Conservation (phyloP, 35 echinoderm and acorn worm genomes). For the Stichopus chloronotus region DNA sequence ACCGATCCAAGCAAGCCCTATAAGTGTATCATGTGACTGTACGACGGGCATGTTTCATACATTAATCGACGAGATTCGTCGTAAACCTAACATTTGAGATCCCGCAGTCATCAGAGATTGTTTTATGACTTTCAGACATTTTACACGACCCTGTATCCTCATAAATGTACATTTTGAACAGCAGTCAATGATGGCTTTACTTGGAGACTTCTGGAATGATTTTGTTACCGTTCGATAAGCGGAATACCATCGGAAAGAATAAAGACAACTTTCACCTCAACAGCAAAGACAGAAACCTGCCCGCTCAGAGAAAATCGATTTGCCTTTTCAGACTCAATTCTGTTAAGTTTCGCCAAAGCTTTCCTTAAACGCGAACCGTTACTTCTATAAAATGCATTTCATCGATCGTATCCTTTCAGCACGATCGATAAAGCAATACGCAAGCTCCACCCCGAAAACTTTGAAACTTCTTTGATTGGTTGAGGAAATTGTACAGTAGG, state of each 20-base stretch:
- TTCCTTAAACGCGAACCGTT: background rate
- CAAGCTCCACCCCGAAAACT: background rate
- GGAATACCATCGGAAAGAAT: background rate
- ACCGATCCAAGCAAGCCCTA: no score
- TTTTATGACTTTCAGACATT: no score
- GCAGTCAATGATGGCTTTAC: no score
- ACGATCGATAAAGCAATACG: background rate
- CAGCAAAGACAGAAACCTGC: background rate
- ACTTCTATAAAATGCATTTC: background rate
- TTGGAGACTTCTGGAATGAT: background rate
- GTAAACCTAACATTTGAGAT: no score
- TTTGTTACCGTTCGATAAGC: background rate
- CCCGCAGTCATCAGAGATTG: no score
- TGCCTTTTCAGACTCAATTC: background rate
- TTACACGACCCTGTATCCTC: no score
- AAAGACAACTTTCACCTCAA: background rate
- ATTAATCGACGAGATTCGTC: no score
- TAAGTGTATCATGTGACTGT: no score
- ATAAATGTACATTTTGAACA: no score
- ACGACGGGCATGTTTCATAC: no score
- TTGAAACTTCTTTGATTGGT: background rate
- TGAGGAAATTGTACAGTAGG: background rate
- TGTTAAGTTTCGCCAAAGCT: background rate
- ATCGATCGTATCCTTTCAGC: background rate
- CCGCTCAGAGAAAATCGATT: background rate